Evolutionary conservation across 2,797 vertebrate species (phyloP).

Genomic region (Geotrypetes seraphini): DNA sequence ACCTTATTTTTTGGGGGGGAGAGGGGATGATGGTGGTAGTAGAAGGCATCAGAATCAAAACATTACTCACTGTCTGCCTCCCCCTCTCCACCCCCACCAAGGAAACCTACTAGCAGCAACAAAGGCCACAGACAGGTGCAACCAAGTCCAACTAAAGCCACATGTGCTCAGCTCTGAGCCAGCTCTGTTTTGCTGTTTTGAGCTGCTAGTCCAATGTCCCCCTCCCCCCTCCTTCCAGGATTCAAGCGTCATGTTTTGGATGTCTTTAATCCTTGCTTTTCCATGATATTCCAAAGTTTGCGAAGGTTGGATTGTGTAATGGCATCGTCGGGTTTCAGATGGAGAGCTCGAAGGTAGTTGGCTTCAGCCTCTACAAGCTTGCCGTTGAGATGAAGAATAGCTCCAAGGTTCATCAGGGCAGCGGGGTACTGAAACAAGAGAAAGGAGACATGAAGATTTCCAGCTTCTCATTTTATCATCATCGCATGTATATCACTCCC

Average conservation of each 20-base stretch:
- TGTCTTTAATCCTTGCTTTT: constrained; percentile 91
- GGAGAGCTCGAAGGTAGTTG: constrained; percentile 91
- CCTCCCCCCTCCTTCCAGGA: too few relatives aligned
- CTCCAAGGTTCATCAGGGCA: constrained; percentile 95
- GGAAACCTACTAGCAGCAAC: constrained; percentile 32
- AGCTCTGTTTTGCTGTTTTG: constrained; percentile 15
- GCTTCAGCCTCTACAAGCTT: constrained; percentile 85
- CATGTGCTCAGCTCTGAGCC: constrained; percentile 11
- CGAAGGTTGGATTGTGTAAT: constrained; percentile 97
- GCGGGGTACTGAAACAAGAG: constrained; percentile 76
- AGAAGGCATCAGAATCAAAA: too few relatives aligned
- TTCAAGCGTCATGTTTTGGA: constrained; percentile 50
- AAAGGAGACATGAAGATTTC: constrained; percentile 7
- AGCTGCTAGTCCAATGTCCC: constrained; percentile 1
- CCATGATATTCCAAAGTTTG: constrained; percentile 98
- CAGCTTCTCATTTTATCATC: constrained; percentile 12
- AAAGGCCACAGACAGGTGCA: constrained; percentile 15
- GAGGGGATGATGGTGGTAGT: too few relatives aligned
- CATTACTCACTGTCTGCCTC: too few relatives aligned
- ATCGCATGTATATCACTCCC: constrained; percentile 20
- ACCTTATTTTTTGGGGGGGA: constrained; percentile 34
- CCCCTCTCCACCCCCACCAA: too few relatives aligned
- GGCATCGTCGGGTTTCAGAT: constrained; percentile 87
- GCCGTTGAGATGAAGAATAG: constrained; percentile 95
- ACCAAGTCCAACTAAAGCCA: constrained; percentile 17